Evolutionary conservation across 1,140 invertebrate species (phyloP), one percentile per base, ranked within the genome.

Genomic region (Ectropis grisescens): DNA sequence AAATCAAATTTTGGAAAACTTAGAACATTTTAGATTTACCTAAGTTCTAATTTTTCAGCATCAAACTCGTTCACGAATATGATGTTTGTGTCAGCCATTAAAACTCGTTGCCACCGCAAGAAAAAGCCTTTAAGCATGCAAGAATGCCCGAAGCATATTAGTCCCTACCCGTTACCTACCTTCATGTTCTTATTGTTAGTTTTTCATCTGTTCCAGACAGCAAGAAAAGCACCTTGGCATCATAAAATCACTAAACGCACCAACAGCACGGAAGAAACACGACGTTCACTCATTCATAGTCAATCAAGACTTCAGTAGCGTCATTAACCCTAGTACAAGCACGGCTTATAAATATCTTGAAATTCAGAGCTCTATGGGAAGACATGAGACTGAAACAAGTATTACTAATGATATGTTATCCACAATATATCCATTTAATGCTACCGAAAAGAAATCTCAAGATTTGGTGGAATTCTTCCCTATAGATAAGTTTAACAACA

Each of bases 191-290:
- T n/a, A n/a, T n/a, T n/a, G n/a, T n/a, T n/a, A n/a, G n/a, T n/a
- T n/a, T n/a, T n/a, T n/a, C n/a, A n/a, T n/a, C n/a, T n/a, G 34
- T 81, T 84, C 14, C 64, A 90, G 89, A 49, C 89, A 91, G 61
- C 89, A 91, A 80, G 88, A 89, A 54, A 74, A 78, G 28, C 90
- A 91, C 61, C 78, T 91, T 13, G 89, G 89, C 5, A 86, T 91
- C 26, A 79, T 82, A 16, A 78, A 82, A 39, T 79, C 76, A 23
- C 35, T 81, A 46, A 74, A 79, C 32, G 70, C 74, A 27, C 59
- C 67, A 8, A 60, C 67, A 12, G 33, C 67, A 12, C 59, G 76
- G 29, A 79, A 76, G 41, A 81, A 81, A 56, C 76, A 81, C 11
- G 76, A 81, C 13, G 76, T 81, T 2, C 76, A 78, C 46, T 81